Evolutionary conservation across 2,113 vertebrate species (phyloP), one percentile per base, ranked within the genome.

Genomic region (Cynopterus brachyotis): DNA sequence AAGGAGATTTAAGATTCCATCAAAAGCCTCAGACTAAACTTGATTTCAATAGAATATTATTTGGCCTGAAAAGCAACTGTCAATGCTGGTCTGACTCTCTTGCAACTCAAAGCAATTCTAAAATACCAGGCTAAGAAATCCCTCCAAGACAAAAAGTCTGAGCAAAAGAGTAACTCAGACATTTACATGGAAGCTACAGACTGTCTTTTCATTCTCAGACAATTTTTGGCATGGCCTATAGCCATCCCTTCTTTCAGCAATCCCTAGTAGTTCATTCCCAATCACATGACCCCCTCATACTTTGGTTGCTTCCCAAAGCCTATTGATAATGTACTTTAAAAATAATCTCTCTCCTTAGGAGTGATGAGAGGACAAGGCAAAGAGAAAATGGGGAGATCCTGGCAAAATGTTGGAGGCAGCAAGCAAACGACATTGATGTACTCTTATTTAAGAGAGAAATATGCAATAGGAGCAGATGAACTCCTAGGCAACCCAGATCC

Each of bases 401-500:
- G 70, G 89, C 84, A 86, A 93, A 91, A 85, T 73, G 53, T 84
- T 96, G 92, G 57, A 89, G 42, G 35, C 73, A 67, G 47, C 62
- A 62, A 96, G 70, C 47, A 70, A 96, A 86, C 73, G 47, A 20
- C 59, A 75, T 0, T 12, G 42, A 88, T 79, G 35, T 22, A 45
- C 64, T 82, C 66, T 72, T 92, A 70, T 84, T 98, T 96, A 95
- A 89, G 67, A 94, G 55, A 96, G 66, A 79, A 96, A 94, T 62
- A 91, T 91, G 88, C 92, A 96, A n/a, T 40, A 57, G 30, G 66
- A 96, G 82, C 96, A 97, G 96, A 97, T 96, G 96, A 97, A 96
- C 60, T 92, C 97, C 95, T 96, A 97, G 95, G 96, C 97, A 97
- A 98, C 92, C 92, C 96, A 94, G 92, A 96, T 89, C 91, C 59